These are phyloP conservation scores for Phaethon lepturus DNA, from an alignment of 2,113 vertebrate species.

Conservation along the genomic window DNA sequence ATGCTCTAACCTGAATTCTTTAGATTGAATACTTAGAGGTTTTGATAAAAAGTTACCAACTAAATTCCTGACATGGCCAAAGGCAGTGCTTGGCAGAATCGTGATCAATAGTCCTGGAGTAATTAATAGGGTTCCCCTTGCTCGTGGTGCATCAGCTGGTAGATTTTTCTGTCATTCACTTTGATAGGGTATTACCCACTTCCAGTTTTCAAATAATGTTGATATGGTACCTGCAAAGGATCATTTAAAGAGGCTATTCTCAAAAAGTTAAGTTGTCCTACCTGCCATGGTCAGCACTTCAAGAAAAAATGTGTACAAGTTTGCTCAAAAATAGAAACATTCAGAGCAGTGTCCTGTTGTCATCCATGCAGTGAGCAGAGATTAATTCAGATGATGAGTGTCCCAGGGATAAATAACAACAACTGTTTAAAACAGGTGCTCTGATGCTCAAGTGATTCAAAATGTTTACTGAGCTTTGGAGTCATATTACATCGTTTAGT, in stretches of 20 bases:
- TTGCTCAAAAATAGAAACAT: not conserved
- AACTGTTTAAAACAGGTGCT: conserved; percentile 46
- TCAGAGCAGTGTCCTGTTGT: not conserved
- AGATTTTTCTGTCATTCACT: not conserved
- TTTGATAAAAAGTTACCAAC: not conserved
- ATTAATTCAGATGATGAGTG: not conserved
- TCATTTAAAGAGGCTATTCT: not conserved
- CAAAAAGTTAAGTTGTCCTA: not conserved
- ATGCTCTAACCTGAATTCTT: not conserved
- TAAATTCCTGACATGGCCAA: not conserved
- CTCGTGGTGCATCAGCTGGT: not conserved
- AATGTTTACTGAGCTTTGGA: conserved; percentile 35
- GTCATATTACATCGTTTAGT: not conserved
- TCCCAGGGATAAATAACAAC: not conserved
- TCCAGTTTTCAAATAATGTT: not conserved
- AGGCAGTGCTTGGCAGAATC: not conserved
- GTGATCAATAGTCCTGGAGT: not conserved
- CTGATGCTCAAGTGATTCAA: conserved; percentile 37
- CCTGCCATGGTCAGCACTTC: not conserved
- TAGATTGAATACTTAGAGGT: not conserved
- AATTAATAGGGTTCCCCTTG: not conserved
- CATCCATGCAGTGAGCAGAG: not conserved
- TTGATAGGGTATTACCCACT: not conserved
- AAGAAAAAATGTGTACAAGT: not conserved
- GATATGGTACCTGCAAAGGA: not conserved